These are phyloP conservation scores for Porites australiensis DNA, from an alignment of 64 coral and sea anemone species.

Conservation along the genomic window DNA sequence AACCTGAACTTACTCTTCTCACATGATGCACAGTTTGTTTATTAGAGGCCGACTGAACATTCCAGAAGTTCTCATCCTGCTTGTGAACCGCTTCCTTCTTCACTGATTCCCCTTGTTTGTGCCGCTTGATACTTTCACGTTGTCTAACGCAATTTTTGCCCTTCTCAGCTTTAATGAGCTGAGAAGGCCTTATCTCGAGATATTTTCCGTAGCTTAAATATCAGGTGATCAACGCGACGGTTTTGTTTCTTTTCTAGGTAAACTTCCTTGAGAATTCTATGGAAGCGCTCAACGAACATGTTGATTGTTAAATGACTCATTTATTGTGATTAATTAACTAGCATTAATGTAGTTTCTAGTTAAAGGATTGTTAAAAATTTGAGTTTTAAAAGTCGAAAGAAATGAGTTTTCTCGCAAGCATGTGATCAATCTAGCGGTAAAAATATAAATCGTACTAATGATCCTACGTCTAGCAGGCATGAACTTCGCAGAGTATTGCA, in stretches of 20 bases:
- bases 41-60: conserved; percentile 18
- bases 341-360: no score
- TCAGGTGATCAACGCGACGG: conserved; percentile 44
- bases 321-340: no score
- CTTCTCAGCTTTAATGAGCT: conserved; percentile 63
- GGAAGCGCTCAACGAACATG: conserved; percentile 62
- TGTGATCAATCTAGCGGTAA: no score
- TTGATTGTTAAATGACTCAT: no score
- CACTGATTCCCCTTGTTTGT: conserved; percentile 17
- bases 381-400: no score
- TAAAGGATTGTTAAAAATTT: no score
- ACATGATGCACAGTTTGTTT: conserved; percentile 26
- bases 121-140: conserved; percentile 42
- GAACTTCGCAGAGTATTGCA: no score
- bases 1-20: conserved; percentile 23
- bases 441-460: no score
- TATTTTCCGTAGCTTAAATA: conserved; percentile 37
- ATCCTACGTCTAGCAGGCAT: no score
- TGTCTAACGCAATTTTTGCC: conserved; percentile 34
- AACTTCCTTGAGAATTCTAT: conserved; percentile 58
- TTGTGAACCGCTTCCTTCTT: conserved; percentile 1
- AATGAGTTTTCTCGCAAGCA: no score
- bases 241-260: conserved; percentile 48
- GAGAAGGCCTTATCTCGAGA: conserved; percentile 31
- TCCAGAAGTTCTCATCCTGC: conserved; percentile 24